These are phyloP conservation scores for Emydocephalus ijimae DNA, from an alignment of 2,113 vertebrate species.

Conservation along the genomic window DNA sequence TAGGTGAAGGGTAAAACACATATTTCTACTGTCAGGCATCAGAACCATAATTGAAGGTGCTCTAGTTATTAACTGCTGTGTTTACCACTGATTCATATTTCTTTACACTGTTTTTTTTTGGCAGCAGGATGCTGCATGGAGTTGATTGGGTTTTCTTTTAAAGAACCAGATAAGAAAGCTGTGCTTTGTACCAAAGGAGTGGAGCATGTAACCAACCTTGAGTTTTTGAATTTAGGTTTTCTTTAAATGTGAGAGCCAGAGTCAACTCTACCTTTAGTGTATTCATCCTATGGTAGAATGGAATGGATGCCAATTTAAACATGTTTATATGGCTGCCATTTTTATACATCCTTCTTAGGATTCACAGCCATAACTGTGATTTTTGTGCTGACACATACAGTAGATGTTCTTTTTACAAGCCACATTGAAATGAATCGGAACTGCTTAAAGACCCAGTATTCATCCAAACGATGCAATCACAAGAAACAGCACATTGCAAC, in stretches of 20 bases:
- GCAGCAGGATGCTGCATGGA: neutral
- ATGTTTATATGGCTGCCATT: neutral
- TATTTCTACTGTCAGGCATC: neutral
- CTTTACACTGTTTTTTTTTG: neutral
- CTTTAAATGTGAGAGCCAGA: neutral
- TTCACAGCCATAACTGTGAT: neutral
- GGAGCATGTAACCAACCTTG: neutral
- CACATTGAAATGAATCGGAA: neutral
- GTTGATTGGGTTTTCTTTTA: neutral
- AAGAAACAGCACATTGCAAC: neutral
- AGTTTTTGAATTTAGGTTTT: neutral
- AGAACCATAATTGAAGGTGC: neutral
- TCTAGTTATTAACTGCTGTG: neutral
- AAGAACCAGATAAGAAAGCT: neutral
- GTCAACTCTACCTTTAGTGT: neutral
- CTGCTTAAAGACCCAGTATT: too few relatives aligned
- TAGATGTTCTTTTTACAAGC: neutral
- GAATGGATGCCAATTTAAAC: neutral
- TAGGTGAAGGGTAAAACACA: neutral
- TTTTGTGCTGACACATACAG: neutral
- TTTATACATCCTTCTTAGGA: neutral
- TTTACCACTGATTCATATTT: neutral
- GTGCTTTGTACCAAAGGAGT: neutral
- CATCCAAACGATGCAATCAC: neutral
- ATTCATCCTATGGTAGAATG: neutral